A percentile compares a stretch with the other conserved stretches of the same genome.
Conservation (phyloP, 2,113 vertebrate genomes). For the Kobus ellipsiprymnus region DNA sequence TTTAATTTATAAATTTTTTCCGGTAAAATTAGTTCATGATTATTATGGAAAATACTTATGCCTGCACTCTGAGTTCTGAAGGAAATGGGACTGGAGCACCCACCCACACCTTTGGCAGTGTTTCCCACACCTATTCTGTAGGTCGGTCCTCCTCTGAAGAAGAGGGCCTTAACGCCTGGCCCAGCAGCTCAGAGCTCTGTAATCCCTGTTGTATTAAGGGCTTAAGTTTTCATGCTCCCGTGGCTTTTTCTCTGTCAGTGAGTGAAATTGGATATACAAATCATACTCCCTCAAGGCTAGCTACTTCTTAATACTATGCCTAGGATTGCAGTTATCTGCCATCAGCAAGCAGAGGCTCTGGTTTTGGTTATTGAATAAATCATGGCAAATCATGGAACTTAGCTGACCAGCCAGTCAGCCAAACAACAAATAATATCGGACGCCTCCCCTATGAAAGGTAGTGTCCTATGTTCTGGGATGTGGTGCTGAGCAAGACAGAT, state of each 20-base stretch:
- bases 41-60: background rate
- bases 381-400: background rate
- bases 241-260: conserved; percentile 15
- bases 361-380: conserved; percentile 30
- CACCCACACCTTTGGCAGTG: background rate
- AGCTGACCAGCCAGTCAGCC: background rate
- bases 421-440: background rate
- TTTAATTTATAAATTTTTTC: background rate
- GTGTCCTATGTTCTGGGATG: background rate
- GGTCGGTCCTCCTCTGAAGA: background rate
- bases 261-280: conserved; percentile 60
- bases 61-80: background rate
- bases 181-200: background rate
- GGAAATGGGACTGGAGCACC: background rate
- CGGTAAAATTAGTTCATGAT: background rate
- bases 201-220: conserved; percentile 45
- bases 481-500: background rate
- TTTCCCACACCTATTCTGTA: background rate
- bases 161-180: background rate
- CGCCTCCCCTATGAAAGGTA: background rate
- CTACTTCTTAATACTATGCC: background rate
- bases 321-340: background rate
- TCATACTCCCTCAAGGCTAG: conserved; percentile 32
- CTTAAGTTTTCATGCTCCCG: conserved; percentile 17
- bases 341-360: background rate